Percentiles rank a stretch among this genome's conserved stretches.
Conservation (phyloP, 2,888 invertebrate species). For the Rhingia rostrata region DNA sequence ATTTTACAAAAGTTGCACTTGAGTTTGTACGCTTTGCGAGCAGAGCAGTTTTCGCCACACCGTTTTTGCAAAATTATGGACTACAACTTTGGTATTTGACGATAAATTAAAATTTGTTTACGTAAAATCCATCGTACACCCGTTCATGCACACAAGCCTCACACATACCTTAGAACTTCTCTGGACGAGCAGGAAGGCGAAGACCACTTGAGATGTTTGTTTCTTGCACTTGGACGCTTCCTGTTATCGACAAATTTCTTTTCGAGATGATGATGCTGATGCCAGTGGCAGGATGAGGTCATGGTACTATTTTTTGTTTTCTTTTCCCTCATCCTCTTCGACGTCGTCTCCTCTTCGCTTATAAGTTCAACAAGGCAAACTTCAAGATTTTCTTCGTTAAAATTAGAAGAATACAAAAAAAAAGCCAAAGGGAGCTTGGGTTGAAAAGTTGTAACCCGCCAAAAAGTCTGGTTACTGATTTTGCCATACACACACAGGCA, state of each 20-base stretch:
- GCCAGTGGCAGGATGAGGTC: conserved; percentile 65
- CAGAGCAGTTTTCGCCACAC: conserved; percentile 6
- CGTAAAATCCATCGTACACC: conserved; percentile 56
- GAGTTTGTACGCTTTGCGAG: conserved; percentile 15
- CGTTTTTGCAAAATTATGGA: conserved; percentile 64
- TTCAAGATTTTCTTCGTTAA: conserved; percentile 53
- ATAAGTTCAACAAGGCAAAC: conserved; percentile 57
- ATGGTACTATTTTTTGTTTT: conserved; percentile 14
- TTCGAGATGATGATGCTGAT: conserved; percentile 25
- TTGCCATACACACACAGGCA: background rate
- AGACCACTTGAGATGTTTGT: conserved; percentile 65
- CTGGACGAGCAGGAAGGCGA: background rate
- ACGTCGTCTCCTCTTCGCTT: background rate
- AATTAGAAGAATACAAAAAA: conserved; percentile 34
- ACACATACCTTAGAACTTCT: background rate
- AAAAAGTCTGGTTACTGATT: conserved; percentile 52
- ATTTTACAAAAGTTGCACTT: conserved; percentile 48
- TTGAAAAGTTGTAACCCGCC: conserved; percentile 31
- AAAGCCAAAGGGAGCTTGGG: conserved; percentile 5
- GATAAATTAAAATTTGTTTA: conserved; percentile 74
- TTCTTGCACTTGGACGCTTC: conserved; percentile 71
- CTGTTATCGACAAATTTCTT: conserved; percentile 72
- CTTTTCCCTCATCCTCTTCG: background rate
- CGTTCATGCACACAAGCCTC: background rate
- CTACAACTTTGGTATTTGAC: conserved; percentile 71